These are phyloP conservation scores for Dasysyrphus tricinctus DNA, from an alignment of 2,888 invertebrate genomes.

Conservation along the genomic window DNA sequence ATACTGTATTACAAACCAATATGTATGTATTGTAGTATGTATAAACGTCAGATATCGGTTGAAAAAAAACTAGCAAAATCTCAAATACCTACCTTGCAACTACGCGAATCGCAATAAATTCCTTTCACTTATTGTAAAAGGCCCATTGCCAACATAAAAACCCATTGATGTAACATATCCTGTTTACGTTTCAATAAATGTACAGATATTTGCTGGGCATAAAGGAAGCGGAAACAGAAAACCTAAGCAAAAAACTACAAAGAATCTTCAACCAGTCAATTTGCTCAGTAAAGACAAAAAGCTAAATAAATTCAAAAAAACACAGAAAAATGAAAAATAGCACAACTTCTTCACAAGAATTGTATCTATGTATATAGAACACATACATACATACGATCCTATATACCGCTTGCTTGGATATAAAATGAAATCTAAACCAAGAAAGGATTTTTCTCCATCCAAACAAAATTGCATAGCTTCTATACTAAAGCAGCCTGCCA, in stretches of 20 bases:
- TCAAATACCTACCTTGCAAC: too few species aligned
- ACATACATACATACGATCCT: background rate
- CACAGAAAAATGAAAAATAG: slow-evolving; percentile 22
- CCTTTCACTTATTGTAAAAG: too few species aligned
- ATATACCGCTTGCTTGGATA: background rate
- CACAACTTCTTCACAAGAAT: slow-evolving; percentile 10
- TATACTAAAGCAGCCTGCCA: slow-evolving; percentile 17
- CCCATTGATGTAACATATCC: too few species aligned
- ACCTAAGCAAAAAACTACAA: slow-evolving; percentile 44
- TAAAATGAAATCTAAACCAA: slow-evolving; percentile 44
- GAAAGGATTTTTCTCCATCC: slow-evolving; percentile 49
- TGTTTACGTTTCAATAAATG: too few species aligned
- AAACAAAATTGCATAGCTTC: slow-evolving; percentile 2
- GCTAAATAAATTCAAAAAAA: background rate
- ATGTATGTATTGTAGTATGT: too few species aligned
- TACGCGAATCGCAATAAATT: too few species aligned
- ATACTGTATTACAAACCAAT: too few species aligned
- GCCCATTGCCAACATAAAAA: too few species aligned
- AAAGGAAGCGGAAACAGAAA: slow-evolving; percentile 42
- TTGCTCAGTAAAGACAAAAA: too few species aligned
- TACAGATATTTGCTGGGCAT: background rate
- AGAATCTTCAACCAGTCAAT: slow-evolving; percentile 53
- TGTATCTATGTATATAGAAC: background rate
- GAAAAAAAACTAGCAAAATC: too few species aligned
- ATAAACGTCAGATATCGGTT: too few species aligned